phyloP scores from a whole-genome alignment of 2,797 vertebrate genomes.

The Sphenopsis melanotis region DNA sequence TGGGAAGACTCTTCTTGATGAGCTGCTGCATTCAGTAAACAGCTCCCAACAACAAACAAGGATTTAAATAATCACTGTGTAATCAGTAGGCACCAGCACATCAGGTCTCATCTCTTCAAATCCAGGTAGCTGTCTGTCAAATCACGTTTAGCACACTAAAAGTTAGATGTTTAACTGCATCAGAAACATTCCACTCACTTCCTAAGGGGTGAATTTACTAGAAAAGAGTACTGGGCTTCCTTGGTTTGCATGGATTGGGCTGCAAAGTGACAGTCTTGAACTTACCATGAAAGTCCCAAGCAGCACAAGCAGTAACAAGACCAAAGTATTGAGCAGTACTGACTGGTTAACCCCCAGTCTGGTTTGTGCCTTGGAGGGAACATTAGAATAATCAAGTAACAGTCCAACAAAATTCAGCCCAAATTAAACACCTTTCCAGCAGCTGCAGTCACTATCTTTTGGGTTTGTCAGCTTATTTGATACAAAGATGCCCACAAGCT shows the following conservation, averaged over 20 bases:
- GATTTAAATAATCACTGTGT: slow-evolving; percentile 74
- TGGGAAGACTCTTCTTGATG: slow-evolving; percentile 64
- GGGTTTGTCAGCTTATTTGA: not conserved
- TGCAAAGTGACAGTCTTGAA: not conserved
- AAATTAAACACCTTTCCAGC: not conserved
- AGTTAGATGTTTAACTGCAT: not conserved
- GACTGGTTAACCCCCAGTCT: not conserved
- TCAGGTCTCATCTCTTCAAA: slow-evolving; percentile 43
- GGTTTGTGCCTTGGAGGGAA: not conserved
- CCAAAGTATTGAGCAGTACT: not conserved
- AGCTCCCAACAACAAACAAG: slow-evolving; percentile 67
- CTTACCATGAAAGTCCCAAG: not conserved
- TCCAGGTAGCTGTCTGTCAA: slow-evolving; percentile 52
- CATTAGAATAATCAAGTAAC: not conserved
- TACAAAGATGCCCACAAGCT: not conserved
- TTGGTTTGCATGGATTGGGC: not conserved
- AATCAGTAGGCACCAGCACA: slow-evolving; percentile 66
- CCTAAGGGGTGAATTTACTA: not conserved
- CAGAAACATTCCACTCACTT: not conserved
- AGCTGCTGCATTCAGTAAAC: slow-evolving; percentile 63
- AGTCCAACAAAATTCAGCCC: not conserved
- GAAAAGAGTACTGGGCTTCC: not conserved
- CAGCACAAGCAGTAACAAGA: not conserved
- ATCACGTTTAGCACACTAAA: not conserved
- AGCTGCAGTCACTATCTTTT: not conserved